Base-by-base conservation (phyloP, 2,113 vertebrate species). In the Saccopteryx leptura region DNA sequence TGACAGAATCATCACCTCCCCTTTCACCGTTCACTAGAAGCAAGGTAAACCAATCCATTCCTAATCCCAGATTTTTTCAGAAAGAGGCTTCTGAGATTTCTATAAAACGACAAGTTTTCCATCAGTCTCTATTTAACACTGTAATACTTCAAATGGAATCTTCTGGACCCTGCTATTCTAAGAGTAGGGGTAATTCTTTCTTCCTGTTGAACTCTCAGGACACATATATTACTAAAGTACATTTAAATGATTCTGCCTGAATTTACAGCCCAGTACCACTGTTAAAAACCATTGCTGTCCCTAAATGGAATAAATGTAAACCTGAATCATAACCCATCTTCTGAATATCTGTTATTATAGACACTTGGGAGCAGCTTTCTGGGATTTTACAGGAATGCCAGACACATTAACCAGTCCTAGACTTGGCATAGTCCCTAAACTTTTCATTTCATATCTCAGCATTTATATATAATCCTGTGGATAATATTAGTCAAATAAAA, bases 31-130 rank as follows among this genome's bases (percentile, higher is more conserved):
- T 81, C 54, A 13, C 31, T 46, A 28, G 31, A 7, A 93, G 46
- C 74, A 87, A 63, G 48, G 58, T 74, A 87, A 94, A 74, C 56
- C 26, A 74, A 75, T 50, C n/a, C 69, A n/a, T 24, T 95, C 48
- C 90, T 76, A 74, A 58, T 58, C 86, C 56, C 39, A 58, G 24
- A 18, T 19, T 63, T 58, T 97, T 94, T 71, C 19, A 71, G 66
- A 96, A 91, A 69, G 76, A 93, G 31, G 31, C 89, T 78, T 63
- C 66, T 74, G 54, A 88, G 84, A 63, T 95, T 90, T 88, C 93
- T 85, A 56, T 91, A 39, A 95, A 96, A 50, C 10, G 9, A 48
- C 50, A 71, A 19, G 52, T 54, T 66, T 96, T 93, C 75, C 31
- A 74, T 39, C 14, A 19, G 33, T 48, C 28, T 93, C 54, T 90